phyloP scores from a whole-genome alignment of 2,888 invertebrate species.

The Callyntrura sp. region DNA sequence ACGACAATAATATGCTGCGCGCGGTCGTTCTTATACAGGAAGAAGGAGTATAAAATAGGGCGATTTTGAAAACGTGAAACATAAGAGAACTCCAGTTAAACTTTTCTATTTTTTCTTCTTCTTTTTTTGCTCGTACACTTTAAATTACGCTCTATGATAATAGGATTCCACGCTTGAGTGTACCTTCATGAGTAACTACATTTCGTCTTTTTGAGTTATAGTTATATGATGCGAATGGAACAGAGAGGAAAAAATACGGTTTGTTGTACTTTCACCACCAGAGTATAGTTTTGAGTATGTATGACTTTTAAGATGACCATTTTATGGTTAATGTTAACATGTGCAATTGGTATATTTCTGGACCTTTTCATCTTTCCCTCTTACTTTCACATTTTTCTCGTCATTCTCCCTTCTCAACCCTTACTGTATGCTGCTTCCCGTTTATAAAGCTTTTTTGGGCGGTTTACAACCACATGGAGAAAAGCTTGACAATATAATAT shows the following conservation, averaged over 20 bases:
- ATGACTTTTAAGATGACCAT: slow-evolving; percentile 56
- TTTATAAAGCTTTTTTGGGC: slow-evolving; percentile 66
- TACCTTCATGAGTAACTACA: slow-evolving; percentile 61
- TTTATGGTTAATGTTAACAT: slow-evolving; percentile 28
- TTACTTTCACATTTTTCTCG: too few species aligned
- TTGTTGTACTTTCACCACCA: not conserved
- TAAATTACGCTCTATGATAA: slow-evolving; percentile 76
- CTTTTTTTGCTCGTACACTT: slow-evolving; percentile 55
- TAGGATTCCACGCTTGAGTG: slow-evolving; percentile 76
- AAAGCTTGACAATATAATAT: slow-evolving; percentile 66
- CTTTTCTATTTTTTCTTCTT: slow-evolving; percentile 45
- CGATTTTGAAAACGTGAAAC: slow-evolving; percentile 38
- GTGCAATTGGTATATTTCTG: slow-evolving; percentile 23
- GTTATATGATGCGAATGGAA: not conserved
- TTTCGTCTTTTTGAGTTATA: slow-evolving; percentile 20
- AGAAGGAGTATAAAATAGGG: not conserved
- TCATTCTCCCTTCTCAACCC: not conserved
- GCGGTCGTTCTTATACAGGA: not conserved
- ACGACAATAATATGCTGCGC: not conserved
- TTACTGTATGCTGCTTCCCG: not conserved
- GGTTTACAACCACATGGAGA: slow-evolving; percentile 74
- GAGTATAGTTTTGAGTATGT: not conserved
- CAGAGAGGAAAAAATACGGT: not conserved
- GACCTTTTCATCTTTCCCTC: slow-evolving; percentile 27
- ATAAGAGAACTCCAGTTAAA: slow-evolving; percentile 19